These are phyloP conservation scores for Hydrolagus colliei DNA, from an alignment of 2,797 vertebrate species.

Conservation along the genomic window DNA sequence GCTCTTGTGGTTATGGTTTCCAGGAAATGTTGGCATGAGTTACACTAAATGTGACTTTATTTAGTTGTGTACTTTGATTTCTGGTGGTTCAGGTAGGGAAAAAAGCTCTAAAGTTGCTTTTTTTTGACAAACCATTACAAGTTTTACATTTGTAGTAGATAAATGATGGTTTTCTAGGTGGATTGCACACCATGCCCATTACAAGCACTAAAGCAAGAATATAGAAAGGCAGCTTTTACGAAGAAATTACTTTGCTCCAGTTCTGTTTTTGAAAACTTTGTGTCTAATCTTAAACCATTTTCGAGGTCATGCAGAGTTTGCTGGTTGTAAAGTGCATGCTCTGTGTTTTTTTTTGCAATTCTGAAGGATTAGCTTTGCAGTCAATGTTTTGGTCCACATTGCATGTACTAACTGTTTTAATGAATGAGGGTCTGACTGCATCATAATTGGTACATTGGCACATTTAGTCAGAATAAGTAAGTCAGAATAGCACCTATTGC, in stretches of 20 bases:
- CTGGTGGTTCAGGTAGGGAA: background rate
- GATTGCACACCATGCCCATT: background rate
- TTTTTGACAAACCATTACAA: background rate
- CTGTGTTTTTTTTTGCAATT: conserved; percentile 7
- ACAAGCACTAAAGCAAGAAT: background rate
- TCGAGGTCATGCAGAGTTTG: background rate
- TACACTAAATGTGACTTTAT: conserved; percentile 6
- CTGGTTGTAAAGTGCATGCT: conserved; percentile 24
- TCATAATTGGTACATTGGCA: background rate
- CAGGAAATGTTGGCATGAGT: conserved; percentile 14
- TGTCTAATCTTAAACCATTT: conserved; percentile 29
- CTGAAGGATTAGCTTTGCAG: background rate
- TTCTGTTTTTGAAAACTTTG: conserved; percentile 18
- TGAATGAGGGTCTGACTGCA: conserved; percentile 29
- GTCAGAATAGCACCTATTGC: background rate
- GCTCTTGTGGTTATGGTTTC: background rate
- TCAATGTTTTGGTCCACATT: conserved; percentile 26
- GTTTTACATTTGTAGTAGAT: background rate
- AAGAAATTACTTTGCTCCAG: background rate
- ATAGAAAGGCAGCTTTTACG: background rate
- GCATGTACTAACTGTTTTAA: conserved; percentile 27
- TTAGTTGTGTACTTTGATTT: background rate
- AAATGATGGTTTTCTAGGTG: background rate
- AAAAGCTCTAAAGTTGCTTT: background rate
- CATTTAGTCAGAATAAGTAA: background rate